Conservation (phyloP, 2,113 vertebrate species). For the Stomatorhinus ivindoensis region DNA sequence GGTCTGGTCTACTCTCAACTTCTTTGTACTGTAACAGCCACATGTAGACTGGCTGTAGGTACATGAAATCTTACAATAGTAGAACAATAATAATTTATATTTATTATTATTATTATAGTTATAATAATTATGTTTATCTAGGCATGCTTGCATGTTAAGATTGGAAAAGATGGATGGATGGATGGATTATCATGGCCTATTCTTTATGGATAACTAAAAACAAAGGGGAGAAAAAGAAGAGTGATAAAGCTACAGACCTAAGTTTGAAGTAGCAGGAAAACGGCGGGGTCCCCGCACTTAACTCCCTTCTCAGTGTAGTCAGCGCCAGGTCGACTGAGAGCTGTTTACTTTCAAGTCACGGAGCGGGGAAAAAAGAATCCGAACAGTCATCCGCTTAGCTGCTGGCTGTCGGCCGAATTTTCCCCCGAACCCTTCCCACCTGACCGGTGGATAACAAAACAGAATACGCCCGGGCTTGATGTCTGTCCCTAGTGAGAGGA, state of each 20-base stretch:
- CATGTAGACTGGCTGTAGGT: neutral
- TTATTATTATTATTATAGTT: too few species aligned
- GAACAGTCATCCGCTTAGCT: neutral
- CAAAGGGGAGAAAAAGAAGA: neutral
- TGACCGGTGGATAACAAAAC: constrained; percentile 6
- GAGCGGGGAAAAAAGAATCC: neutral
- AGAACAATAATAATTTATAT: neutral
- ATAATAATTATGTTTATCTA: neutral
- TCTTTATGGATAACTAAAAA: neutral
- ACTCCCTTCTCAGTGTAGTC: neutral
- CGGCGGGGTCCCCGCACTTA: neutral
- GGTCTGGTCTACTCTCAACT: neutral
- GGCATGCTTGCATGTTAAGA: neutral
- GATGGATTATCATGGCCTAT: neutral
- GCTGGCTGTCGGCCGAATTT: neutral
- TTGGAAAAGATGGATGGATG: neutral
- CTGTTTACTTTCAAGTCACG: constrained; percentile 1
- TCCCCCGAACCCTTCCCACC: neutral
- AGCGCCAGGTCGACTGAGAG: neutral
- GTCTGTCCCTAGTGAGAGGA: neutral
- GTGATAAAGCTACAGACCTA: neutral
- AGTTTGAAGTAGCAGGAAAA: neutral
- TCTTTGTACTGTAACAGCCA: neutral
- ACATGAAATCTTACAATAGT: neutral
- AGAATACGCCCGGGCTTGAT: constrained; percentile 1